These are phyloP conservation scores for Coenobita brevimanus DNA, from an alignment of 1,140 invertebrate genomes.

Conservation along the genomic window DNA sequence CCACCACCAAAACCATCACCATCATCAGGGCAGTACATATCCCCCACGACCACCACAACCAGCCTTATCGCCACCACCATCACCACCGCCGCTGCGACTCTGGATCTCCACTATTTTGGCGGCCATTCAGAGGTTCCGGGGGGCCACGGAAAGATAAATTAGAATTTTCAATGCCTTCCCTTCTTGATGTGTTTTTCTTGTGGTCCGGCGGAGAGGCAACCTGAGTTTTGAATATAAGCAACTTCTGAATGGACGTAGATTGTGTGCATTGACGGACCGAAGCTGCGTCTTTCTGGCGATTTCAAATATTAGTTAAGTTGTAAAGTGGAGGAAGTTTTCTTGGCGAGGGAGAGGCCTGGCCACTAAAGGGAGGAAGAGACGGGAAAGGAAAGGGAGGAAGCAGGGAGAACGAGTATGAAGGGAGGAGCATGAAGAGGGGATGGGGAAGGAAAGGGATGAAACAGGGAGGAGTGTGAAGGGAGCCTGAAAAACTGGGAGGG, in stretches of 20 bases:
- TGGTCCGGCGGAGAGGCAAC: slow-evolving; percentile 38
- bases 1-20: not conserved
- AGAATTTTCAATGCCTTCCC: slow-evolving; percentile 64
- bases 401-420: not conserved
- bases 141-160: slow-evolving; percentile 56
- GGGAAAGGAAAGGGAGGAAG: not conserved
- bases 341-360: slow-evolving; percentile 10
- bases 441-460: no score
- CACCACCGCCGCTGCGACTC: not conserved
- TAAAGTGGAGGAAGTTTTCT: slow-evolving; percentile 62
- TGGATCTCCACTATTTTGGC: slow-evolving; percentile 40
- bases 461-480: no score
- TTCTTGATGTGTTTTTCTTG: slow-evolving; percentile 67
- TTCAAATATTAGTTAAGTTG: slow-evolving; percentile 66
- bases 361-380: not conserved
- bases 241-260: slow-evolving; percentile 63
- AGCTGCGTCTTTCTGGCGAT: slow-evolving; percentile 50
- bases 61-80: not conserved
- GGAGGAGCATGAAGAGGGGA: no score
- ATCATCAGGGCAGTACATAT: not conserved
- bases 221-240: slow-evolving; percentile 65
- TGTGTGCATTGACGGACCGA: slow-evolving; percentile 60
- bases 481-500: no score
- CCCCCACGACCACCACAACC: slow-evolving; percentile 21
- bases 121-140: slow-evolving; percentile 17